Evolutionary conservation across 2,113 vertebrate genomes (phyloP), one percentile per base, ranked within the genome.

Genomic region (Microcebus jonahi): DNA sequence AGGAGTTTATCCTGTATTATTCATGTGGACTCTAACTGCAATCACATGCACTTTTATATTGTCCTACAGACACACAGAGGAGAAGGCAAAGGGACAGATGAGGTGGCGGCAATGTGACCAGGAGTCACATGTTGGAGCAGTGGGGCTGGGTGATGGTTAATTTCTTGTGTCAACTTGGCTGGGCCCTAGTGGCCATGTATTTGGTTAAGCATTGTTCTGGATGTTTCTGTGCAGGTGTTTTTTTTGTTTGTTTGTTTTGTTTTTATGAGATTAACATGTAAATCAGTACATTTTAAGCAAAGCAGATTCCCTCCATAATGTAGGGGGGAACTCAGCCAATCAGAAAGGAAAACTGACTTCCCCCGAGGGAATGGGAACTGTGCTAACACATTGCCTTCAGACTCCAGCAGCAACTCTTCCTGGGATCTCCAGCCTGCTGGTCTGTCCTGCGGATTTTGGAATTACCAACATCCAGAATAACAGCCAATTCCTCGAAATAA

Each of bases 351-450:
- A 29, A 50, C 29, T 27, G 31, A 61, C 50, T 14, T 21, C 57
- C 34, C 14, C 2, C 2, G 17, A 42, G n/a, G 3, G 15, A 55
- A 12, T 20, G 5, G 8, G n/a, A 2, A 13, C 4, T 31, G 34
- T 57, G 23, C 34, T n/a, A 61, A 12, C 14, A 55, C 6, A 4
- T 0, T 4, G 36, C 9, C 63, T 57, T 73, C 70, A 67, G 45
- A 34, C 20, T 48, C 20, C 27, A 6, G 7, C 42, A 8, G 12
- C 5, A 21, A 2, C 10, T 68, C 48, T 27, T 17, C 14, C 50
- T 12, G n/a, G 53, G 17, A 13, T 27, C 23, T 89, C 27, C 25
- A 68, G 39, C 15, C 29, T 45, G 17, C 4, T 1, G 0, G 34
- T 31, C 29, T 45, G 6, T 18, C 25, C 11, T 63, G 18, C 4